Conservation (phyloP, 2,888 invertebrate species). For the Acanthosepion pharaonis region DNA sequence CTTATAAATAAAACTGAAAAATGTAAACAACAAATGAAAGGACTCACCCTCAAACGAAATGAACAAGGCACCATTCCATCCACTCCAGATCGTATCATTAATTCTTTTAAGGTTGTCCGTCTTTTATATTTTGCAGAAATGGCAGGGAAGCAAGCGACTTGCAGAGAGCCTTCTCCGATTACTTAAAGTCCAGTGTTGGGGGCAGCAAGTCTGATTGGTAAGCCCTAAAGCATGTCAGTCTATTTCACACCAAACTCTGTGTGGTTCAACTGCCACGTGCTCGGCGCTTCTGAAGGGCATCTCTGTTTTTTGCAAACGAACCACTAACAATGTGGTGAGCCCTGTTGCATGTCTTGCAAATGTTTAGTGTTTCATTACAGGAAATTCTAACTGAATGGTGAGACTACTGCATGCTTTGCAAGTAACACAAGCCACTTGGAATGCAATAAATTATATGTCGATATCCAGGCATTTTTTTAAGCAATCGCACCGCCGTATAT, state of each 20-base stretch:
- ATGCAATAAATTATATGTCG: neutral
- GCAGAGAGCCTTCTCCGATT: slow-evolving; percentile 2
- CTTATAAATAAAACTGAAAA: too few species aligned
- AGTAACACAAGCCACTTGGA: neutral
- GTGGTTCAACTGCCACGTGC: neutral
- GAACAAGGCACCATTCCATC: neutral
- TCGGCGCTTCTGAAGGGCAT: neutral
- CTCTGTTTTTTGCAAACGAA: neutral
- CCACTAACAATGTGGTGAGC: neutral
- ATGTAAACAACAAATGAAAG: too few species aligned
- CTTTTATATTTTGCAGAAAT: neutral
- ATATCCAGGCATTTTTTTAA: too few species aligned
- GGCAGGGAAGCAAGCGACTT: neutral
- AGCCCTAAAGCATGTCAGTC: neutral
- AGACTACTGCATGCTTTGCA: neutral
- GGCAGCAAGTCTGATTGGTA: neutral
- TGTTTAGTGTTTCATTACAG: neutral
- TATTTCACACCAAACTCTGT: neutral
- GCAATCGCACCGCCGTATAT: too few species aligned
- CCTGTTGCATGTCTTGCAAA: neutral
- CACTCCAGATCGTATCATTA: neutral
- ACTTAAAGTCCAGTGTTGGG: neutral
- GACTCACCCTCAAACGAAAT: neutral
- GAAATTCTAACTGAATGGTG: neutral
- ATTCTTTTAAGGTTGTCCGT: slow-evolving; percentile 4